Evolutionary conservation across 2,888 invertebrate species (phyloP).

Genomic region (Troglohyphantes excavatus): DNA sequence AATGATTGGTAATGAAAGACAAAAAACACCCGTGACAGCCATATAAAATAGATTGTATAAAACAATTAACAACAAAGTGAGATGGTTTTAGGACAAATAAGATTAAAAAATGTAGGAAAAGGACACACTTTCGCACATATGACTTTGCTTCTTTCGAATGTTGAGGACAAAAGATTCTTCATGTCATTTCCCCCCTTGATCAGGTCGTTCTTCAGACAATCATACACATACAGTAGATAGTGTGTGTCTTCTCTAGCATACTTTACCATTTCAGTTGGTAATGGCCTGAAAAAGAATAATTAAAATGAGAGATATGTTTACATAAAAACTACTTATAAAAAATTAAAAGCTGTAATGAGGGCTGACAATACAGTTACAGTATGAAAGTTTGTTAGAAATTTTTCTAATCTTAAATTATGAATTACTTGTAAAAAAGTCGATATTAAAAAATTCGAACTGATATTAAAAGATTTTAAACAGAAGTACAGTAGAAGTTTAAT

Average conservation of each 20-base stretch:
- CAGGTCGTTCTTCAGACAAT: conserved; percentile 89
- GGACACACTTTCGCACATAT: conserved; percentile 87
- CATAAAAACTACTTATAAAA: neutral
- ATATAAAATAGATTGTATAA: neutral
- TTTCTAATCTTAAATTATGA: too few species aligned
- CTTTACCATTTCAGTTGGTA: conserved; percentile 89
- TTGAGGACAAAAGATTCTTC: conserved; percentile 87
- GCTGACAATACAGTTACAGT: too few species aligned
- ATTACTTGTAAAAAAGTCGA: too few species aligned
- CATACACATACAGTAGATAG: conserved; percentile 94
- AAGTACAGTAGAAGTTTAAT: too few species aligned
- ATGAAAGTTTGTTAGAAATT: too few species aligned
- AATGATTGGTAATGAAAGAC: too few species aligned
- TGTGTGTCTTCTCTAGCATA: conserved; percentile 98
- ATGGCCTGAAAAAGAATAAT: conserved; percentile 86
- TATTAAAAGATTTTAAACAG: too few species aligned
- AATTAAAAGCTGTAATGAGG: too few species aligned
- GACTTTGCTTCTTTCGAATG: conserved; percentile 89
- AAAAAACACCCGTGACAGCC: neutral
- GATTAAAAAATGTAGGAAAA: neutral
- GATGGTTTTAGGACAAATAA: neutral
- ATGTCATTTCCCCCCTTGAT: conserved; percentile 86
- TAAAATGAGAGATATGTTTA: neutral
- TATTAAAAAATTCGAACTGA: too few species aligned
- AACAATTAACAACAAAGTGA: neutral